Evolutionary conservation across 2,797 vertebrate genomes (phyloP), one percentile per base, ranked within the genome.

Genomic region (Cossypha heuglini): DNA sequence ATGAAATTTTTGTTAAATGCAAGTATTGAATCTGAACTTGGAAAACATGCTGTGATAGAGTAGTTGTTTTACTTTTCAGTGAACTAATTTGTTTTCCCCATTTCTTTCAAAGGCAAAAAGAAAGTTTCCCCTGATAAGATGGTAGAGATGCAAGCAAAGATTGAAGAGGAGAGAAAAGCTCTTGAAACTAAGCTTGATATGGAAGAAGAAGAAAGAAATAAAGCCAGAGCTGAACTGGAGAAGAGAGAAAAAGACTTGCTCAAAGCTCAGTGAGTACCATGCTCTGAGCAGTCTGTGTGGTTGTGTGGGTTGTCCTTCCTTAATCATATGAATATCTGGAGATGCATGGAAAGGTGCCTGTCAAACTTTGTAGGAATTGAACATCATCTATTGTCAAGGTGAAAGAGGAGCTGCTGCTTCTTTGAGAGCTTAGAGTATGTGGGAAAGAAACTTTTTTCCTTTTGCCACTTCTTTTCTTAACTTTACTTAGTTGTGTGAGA

Each of bases 151-250:
- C 99, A 99, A 98, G 99, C 99, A 11, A 99, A 99, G 97, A 99
- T 99, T 83, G 99, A 99, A 87, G 99, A 99, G 91, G 99, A 99
- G 96, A 98, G 99, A 95, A 99, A 99, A 96, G 99, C 98, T 28
- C 98, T 99, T 96, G 99, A 99, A 97, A 99, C 99, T 76, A 99
- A 99, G 93, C 98, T 99, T 77, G 99, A 99, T 96, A 99, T 99
- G 99, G 99, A 99, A 94, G 99, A 99, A 93, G 99, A 99, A 97
- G 99, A 99, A 97, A 98, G 99, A 96, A 99, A 99, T 97, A 99
- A 99, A 97, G 99, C 99, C 17, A 98, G 99, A 90, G 99, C 99
- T 49, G 99, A 99, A 94, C 97, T 99, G 83, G 99, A 99, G 97
- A 99, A 98, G 95, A 98, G 99, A 86, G 99, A 99, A 94, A 99